A percentile compares a stretch with the other conserved stretches of the same genome.
These are phyloP conservation scores for Acheta domesticus DNA, from an alignment of 2,888 invertebrate genomes.

Conservation along the genomic window DNA sequence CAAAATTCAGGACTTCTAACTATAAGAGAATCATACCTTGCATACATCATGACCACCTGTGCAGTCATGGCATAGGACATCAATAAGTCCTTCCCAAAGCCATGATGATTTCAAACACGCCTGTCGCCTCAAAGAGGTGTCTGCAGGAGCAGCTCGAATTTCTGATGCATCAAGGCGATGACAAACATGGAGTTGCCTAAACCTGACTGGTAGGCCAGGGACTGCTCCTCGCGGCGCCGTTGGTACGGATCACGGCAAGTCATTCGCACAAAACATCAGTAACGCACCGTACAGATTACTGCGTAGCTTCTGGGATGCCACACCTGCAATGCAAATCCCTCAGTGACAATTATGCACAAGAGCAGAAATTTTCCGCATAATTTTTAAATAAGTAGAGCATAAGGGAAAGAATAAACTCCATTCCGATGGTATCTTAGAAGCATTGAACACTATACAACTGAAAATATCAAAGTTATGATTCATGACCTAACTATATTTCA, in stretches of 20 bases:
- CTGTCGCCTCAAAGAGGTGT: constrained; percentile 41
- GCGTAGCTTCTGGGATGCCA: constrained; percentile 75
- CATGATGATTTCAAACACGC: constrained; percentile 60
- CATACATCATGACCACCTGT: constrained; percentile 86
- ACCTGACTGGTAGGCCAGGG: constrained; percentile 42
- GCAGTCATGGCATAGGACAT: constrained; percentile 79
- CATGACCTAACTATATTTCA: too few relatives aligned
- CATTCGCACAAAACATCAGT: constrained; percentile 74
- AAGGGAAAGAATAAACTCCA: too few relatives aligned
- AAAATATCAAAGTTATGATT: too few relatives aligned
- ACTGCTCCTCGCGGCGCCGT: constrained; percentile 55
- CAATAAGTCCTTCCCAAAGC: constrained; percentile 77
- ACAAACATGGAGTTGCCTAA: constrained; percentile 44
- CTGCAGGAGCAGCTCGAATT: neutral
- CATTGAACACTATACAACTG: too few relatives aligned
- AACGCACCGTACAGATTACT: constrained; percentile 84
- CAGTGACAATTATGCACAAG: neutral
- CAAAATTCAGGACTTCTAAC: too few relatives aligned
- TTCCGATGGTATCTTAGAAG: too few relatives aligned
- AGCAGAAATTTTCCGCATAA: neutral
- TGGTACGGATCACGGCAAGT: constrained; percentile 40
- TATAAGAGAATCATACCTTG: constrained; percentile 49
- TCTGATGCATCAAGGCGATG: constrained; percentile 60
- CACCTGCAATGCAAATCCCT: constrained; percentile 50
- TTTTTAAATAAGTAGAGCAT: too few relatives aligned